These are phyloP conservation scores for Euglossa dilemma DNA, from an alignment of 1,140 invertebrate species.

Conservation along the genomic window DNA sequence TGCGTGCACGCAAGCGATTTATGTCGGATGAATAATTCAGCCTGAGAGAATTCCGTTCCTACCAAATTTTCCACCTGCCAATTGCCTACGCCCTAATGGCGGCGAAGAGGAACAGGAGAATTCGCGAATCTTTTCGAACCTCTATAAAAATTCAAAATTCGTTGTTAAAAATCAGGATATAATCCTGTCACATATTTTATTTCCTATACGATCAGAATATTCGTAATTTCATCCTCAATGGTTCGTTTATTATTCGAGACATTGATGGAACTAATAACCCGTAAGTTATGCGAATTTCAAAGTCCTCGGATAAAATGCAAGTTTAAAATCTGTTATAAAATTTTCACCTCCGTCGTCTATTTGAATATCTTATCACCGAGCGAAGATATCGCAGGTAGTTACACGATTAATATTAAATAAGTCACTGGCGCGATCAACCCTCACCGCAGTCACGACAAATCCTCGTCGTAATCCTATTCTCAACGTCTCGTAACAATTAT, in stretches of 20 bases:
- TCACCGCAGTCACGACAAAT: too few relatives aligned
- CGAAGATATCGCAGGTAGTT: too few relatives aligned
- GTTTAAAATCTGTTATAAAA: too few relatives aligned
- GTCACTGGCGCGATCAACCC: too few relatives aligned
- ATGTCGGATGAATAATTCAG: conserved; percentile 30
- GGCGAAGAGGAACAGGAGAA: not conserved
- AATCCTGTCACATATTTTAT: not conserved
- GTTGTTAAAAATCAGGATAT: not conserved
- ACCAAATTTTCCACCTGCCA: not conserved
- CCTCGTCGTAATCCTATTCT: too few relatives aligned
- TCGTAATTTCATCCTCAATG: not conserved
- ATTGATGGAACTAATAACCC: not conserved
- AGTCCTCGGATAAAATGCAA: not conserved
- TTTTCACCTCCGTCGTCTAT: too few relatives aligned
- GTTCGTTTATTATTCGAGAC: not conserved
- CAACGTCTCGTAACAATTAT: too few relatives aligned
- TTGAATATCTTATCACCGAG: too few relatives aligned
- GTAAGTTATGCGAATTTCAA: not conserved
- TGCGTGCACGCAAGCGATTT: conserved; percentile 36
- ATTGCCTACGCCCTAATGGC: not conserved
- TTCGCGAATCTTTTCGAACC: too few relatives aligned
- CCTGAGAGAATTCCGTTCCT: not conserved
- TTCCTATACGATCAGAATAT: not conserved
- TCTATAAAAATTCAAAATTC: too few relatives aligned
- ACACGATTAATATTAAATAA: too few relatives aligned